A percentile compares a stretch with the other conserved stretches of the same genome.
phyloP scores from a whole-genome alignment of 2,797 vertebrate genomes.

The Zenarchopterus dispar region DNA sequence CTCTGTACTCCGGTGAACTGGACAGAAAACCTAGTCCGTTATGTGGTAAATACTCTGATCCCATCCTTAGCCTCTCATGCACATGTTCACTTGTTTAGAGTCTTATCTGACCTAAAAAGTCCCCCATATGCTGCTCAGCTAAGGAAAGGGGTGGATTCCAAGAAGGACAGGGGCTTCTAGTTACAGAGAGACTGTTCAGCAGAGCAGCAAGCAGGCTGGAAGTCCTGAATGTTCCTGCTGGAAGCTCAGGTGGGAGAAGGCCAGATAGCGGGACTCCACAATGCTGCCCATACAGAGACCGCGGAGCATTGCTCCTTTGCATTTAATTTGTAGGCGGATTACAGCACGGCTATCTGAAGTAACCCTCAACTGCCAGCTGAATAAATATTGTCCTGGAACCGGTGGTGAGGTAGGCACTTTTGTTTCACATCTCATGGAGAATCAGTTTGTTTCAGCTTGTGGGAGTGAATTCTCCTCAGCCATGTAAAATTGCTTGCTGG shows the following conservation, averaged over 20 bases:
- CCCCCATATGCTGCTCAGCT: slow-evolving; percentile 38
- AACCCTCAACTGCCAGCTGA: slow-evolving; percentile 54
- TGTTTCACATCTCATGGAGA: slow-evolving; percentile 52
- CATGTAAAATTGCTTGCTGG: slow-evolving; percentile 68
- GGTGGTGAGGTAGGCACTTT: slow-evolving; percentile 53
- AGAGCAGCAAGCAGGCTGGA: slow-evolving; percentile 45
- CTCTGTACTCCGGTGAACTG: slow-evolving; percentile 69
- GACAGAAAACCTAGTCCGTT: slow-evolving; percentile 56
- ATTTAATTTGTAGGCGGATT: slow-evolving; percentile 51
- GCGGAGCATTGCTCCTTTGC: slow-evolving; percentile 34
- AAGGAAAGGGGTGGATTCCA: slow-evolving; percentile 45
- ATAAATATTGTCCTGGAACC: slow-evolving; percentile 49
- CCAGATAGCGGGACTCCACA: slow-evolving; percentile 58
- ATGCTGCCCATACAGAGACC: slow-evolving; percentile 53
- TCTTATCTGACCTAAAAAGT: slow-evolving; percentile 61
- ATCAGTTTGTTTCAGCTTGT: slow-evolving; percentile 54
- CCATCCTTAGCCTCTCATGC: slow-evolving; percentile 51
- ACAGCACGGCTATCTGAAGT: slow-evolving; percentile 44
- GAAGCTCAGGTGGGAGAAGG: slow-evolving; percentile 48
- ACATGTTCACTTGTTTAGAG: slow-evolving; percentile 71
- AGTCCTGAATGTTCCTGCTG: slow-evolving; percentile 35
- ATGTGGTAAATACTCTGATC: slow-evolving; percentile 65
- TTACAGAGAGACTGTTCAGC: slow-evolving; percentile 40
- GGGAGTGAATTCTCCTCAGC: slow-evolving; percentile 28
- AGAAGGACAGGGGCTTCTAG: slow-evolving; percentile 45